Base-by-base conservation (phyloP, 2,797 vertebrate species). In the Acrossocheilus fasciatus region DNA sequence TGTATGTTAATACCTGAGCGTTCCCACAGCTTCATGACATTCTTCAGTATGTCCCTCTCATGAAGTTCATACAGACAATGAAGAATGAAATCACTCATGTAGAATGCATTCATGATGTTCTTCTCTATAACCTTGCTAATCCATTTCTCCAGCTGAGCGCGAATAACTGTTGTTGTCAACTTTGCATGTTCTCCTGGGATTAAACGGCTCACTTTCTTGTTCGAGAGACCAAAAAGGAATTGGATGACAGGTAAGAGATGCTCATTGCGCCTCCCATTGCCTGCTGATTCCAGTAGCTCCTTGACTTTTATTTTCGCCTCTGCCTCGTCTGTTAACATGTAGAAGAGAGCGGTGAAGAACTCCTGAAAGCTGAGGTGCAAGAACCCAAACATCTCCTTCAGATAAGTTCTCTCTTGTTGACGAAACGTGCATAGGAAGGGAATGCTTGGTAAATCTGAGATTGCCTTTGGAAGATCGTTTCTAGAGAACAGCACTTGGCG, bases 301-400 rank as follows among this genome's bases (percentile, higher is more conserved):
- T 74, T 41, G 18, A 84, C 74, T 68, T 76, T 84, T 26, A 2
- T 66, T 84, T 66, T 8, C 0, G 18, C 82, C 5, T 66, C 43
- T 6, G 8, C 43, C 39, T 88, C 17, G 4, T 88, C 76, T 6
- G 54, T 26, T n/a, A 88, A 54, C 34, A 85, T 15, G 41, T 89
- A 89, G 6, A 74, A 86, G 10, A 89, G 86, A 4, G 84, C 81
- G 5, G 59, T 50, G 47, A 89, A 88, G 43, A 89, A 89, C 52
- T 89, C 88, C 77, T 89, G 88, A 59, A 89, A 89, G 77, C 86
- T 81, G 69, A 89, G 86, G 62, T 89, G 86, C 84, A 88, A 72
- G 64, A 89, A 89, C 18, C 80, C 85, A n/a, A 79, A 86, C 81
- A 84, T 87, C 57, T 87, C 76, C 11, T 81, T 66, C 1, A 70